Evolutionary conservation across 2,797 vertebrate species (phyloP).

Genomic region (Pseudochromis fuscus): DNA sequence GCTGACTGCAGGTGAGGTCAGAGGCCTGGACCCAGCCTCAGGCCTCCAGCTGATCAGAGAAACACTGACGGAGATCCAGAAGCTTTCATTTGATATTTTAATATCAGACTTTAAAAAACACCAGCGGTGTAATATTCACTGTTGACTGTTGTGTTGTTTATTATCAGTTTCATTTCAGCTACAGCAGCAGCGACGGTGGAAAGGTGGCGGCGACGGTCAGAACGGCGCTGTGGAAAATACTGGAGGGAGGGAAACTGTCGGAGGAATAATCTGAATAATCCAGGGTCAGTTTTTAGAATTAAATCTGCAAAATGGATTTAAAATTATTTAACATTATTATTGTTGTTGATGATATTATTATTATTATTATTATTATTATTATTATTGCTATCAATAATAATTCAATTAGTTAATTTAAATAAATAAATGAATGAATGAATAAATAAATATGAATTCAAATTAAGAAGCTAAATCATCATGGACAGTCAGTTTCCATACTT

Average conservation of each 20-base stretch:
- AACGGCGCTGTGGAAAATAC: background rate
- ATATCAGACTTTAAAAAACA: slow-evolving; percentile 21
- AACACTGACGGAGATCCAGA: background rate
- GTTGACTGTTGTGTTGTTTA: slow-evolving; percentile 10
- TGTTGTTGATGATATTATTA: no score
- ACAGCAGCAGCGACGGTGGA: no score
- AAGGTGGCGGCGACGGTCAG: no score
- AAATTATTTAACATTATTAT: no score
- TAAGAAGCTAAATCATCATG: no score
- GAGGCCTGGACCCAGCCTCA: slow-evolving; percentile 32
- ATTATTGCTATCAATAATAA: no score
- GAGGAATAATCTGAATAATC: background rate
- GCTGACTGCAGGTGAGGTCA: slow-evolving; percentile 32
- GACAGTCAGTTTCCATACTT: no score
- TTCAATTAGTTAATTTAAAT: no score
- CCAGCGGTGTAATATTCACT: background rate
- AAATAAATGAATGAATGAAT: no score
- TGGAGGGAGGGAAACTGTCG: background rate
- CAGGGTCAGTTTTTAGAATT: background rate
- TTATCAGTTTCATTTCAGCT: background rate
- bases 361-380: no score
- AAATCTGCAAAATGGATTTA: no score
- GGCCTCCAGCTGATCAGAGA: slow-evolving; percentile 18
- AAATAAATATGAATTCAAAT: no score
- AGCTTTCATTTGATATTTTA: slow-evolving; percentile 16